Evolutionary conservation across 2,888 invertebrate species (phyloP).

Genomic region (Agelastica alni): DNA sequence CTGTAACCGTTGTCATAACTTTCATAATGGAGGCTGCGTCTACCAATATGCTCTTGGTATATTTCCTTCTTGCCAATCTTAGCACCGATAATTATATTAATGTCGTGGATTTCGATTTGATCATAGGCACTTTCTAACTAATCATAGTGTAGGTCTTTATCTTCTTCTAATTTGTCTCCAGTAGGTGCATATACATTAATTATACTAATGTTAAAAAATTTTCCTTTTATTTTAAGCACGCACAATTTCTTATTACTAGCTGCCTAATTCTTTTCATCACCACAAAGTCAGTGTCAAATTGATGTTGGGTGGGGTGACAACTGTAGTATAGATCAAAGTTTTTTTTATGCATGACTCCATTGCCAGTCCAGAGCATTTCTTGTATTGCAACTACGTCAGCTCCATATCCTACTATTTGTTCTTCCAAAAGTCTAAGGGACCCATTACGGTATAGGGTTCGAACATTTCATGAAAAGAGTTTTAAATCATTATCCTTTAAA

Average conservation of each 20-base stretch:
- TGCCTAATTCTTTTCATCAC: not conserved
- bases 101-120: not conserved
- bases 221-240: not conserved
- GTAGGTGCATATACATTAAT: not conserved
- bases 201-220: not conserved
- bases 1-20: not conserved
- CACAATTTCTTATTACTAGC: not conserved
- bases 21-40: not conserved
- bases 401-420: too few relatives aligned
- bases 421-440: too few relatives aligned
- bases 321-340: not conserved
- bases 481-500: not conserved
- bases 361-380: not conserved
- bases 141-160: not conserved
- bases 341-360: not conserved
- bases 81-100: not conserved
- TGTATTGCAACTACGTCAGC: not conserved
- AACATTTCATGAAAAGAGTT: too few relatives aligned
- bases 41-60: not conserved
- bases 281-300: not conserved
- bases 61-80: not conserved
- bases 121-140: not conserved
- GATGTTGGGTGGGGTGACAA: not conserved
- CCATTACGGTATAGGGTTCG: too few relatives aligned
- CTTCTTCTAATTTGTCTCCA: not conserved